Conservation (phyloP, 2,113 vertebrate species). For the Pteropus alecto region DNA sequence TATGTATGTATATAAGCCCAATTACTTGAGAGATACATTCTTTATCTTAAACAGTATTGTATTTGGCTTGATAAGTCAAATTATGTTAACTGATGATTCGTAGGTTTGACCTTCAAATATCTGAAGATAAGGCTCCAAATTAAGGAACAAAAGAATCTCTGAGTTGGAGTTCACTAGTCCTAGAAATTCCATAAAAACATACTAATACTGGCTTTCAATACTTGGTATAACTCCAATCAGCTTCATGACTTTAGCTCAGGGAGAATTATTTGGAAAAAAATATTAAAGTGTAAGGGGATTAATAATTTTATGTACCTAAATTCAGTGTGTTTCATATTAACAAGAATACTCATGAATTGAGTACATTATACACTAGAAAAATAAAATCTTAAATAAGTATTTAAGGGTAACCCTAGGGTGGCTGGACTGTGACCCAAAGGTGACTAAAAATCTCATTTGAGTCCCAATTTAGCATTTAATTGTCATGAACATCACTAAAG, state of each 20-base stretch:
- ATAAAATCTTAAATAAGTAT: slow-evolving; percentile 70
- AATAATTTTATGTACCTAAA: slow-evolving; percentile 36
- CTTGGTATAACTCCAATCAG: neutral
- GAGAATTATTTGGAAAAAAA: slow-evolving; percentile 23
- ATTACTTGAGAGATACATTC: neutral
- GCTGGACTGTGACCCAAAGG: slow-evolving; percentile 68
- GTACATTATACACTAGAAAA: slow-evolving; percentile 20
- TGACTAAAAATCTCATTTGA: slow-evolving; percentile 81
- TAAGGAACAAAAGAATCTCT: neutral
- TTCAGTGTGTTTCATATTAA: neutral
- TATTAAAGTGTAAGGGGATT: slow-evolving; percentile 1
- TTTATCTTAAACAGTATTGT: neutral
- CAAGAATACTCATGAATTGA: slow-evolving; percentile 42
- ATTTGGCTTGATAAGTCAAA: slow-evolving; percentile 18
- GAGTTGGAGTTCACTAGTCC: neutral
- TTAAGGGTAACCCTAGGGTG: slow-evolving; percentile 71
- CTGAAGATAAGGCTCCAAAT: neutral
- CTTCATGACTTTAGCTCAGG: neutral
- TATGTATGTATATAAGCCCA: neutral
- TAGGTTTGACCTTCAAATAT: slow-evolving; percentile 2
- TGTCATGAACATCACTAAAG: slow-evolving; percentile 44
- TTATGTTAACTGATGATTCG: neutral
- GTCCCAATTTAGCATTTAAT: slow-evolving; percentile 79
- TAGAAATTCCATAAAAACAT: neutral
- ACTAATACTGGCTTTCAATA: neutral